Percentiles rank a stretch among this genome's conserved stretches.
Evolutionary conservation across 2,113 vertebrate genomes (phyloP).

Genomic region (Myrmophylax atrothorax): DNA sequence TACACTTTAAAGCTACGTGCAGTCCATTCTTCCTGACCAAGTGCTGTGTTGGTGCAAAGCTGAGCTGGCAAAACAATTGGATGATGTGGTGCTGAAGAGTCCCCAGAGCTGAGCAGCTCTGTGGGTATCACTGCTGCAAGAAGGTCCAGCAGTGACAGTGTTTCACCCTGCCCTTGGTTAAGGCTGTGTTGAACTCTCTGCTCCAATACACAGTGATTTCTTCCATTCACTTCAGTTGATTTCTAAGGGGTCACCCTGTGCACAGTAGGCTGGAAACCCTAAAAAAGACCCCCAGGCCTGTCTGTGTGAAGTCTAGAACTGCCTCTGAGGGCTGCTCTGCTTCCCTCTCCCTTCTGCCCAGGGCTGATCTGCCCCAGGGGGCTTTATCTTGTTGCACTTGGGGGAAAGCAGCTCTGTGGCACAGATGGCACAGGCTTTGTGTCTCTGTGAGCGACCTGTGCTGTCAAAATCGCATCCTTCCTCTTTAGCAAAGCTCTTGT

Average conservation of each 20-base stretch:
- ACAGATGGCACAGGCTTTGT: background rate
- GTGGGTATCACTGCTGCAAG: background rate
- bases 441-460: background rate
- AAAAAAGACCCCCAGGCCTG: too few species aligned
- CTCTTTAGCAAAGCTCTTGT: background rate
- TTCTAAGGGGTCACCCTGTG: background rate
- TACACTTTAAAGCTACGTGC: background rate
- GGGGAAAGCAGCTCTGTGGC: background rate
- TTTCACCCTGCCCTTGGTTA: background rate
- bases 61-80: background rate
- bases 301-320: background rate
- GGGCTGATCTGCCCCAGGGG: background rate
- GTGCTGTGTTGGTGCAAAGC: background rate
- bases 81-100: background rate
- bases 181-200: background rate
- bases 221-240: fast-evolving
- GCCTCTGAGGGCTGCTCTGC: background rate
- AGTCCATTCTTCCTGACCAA: background rate
- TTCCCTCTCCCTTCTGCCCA: background rate
- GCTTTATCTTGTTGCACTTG: fast-evolving
- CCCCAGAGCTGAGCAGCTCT: background rate
- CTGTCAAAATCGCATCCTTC: background rate
- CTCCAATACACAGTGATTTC: background rate
- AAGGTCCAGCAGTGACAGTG: background rate
- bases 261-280: background rate